Evolutionary conservation across 2,888 invertebrate species (phyloP).

Genomic region (Macropis europaea): DNA sequence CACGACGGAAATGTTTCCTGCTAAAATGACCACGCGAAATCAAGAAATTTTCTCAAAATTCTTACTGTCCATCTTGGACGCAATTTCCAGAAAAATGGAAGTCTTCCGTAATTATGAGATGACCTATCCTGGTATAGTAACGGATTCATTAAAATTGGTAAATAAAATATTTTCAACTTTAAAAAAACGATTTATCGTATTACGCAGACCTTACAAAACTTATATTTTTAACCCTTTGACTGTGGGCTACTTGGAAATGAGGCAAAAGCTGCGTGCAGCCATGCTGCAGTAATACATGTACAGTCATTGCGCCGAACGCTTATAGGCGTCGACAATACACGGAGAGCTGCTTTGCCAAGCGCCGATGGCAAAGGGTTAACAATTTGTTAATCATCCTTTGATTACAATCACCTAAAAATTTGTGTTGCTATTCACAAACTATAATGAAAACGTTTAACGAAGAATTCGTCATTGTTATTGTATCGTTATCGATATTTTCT

Average conservation of each 20-base stretch:
- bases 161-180: background rate
- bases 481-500: background rate
- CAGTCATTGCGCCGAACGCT: too few species aligned
- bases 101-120: slow-evolving; percentile 54
- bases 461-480: background rate
- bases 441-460: too few species aligned
- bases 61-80: slow-evolving; percentile 58
- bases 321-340: too few species aligned
- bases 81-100: slow-evolving; percentile 62
- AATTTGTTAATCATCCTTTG: too few species aligned
- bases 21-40: slow-evolving; percentile 50
- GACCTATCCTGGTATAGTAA: slow-evolving; percentile 2
- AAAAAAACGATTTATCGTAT: background rate
- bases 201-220: background rate
- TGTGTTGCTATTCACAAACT: background rate
- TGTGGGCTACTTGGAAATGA: too few species aligned
- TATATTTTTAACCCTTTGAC: background rate
- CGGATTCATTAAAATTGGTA: slow-evolving; percentile 2
- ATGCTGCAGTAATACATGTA: too few species aligned
- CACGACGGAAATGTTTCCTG: slow-evolving; percentile 57
- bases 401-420: too few species aligned
- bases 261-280: too few species aligned
- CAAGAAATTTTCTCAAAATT: slow-evolving; percentile 56
- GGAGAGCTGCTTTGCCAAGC: too few species aligned
- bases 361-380: too few species aligned